Base-by-base conservation (phyloP, 2,888 invertebrate species). In the Plebejus argus region DNA sequence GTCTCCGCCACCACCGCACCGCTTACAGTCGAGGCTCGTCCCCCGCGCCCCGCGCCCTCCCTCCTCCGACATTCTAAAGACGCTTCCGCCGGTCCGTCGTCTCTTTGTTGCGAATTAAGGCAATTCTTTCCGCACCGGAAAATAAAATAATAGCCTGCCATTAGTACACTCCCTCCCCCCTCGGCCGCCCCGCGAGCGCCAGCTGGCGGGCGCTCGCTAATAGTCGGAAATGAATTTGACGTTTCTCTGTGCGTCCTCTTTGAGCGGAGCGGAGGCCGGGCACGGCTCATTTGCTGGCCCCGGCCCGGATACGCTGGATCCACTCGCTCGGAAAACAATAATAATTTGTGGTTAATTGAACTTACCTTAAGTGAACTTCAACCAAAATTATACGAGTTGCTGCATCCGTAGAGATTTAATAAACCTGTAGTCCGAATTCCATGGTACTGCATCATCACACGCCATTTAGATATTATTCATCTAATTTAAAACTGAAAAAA, bases 111-210 rank as follows among this genome's bases (percentile, higher is more conserved):
- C 82, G 83, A 83, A 88, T 89, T 89, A 89, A 90, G 88, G 90
- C 91, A 90, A 91, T 91, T 91, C 90, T 82, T 85, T 82, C 86
- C 88, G 86, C 85, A 90, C 87, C 89, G 91, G 91, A 91, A 91
- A 90, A 91, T 91, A 91, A 90, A 91, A 90, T 91, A 91, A 91
- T 91, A 87, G 83, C 84, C 84, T 82, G 82, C 86, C 91, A 91
- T 91, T 91, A 91, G 88, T 83, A 84, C 80, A 79, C 81, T 80
- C 78, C 83, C 80, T 84, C 83, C 83, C 85, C 83, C 56, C 76
- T 39, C 74, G 45, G 45, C 45, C 45, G 35, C 56, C 45, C 76
- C 56, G 80, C 70, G 58, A 49, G 74, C 81, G 77, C 75, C 76
- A 80, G 77, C 77, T n/a, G n/a, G 82, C 82, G 82, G 84, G 80